Base-by-base conservation (phyloP, 2,888 invertebrate genomes). In the Standfussiana lucernea region DNA sequence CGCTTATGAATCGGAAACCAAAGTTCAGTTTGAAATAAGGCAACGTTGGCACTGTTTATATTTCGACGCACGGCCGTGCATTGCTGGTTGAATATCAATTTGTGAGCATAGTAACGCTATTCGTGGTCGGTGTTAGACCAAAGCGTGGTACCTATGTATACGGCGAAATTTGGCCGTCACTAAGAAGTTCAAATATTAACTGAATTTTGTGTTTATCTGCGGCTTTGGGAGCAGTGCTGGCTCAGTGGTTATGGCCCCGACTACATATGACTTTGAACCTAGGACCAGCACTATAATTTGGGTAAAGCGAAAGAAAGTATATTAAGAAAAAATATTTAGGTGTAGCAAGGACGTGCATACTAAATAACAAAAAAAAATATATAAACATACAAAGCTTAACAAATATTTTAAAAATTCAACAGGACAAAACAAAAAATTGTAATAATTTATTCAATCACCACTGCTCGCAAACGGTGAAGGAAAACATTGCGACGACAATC, bases 21-120 rank as follows among this genome's bases (percentile, higher is more conserved):
- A 89, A 90, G 89, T 90, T 90, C 85, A 88, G 89, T 90, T 89
- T 86, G 88, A 88, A 89, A 91, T 90, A 89, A 86, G 84, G 84
- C 89, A 84, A 87, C 86, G 90, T 91, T 89, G 82, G 84, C 83
- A 15, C 86, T 89, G 91, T 91, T 93, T 93, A 91, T 90, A 90
- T 92, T 92, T 89, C 91, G 83, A 88, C 89, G 90, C 93, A 93
- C 92, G 92, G 79, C 70, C 75, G 72, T 83, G 85, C 84, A 88
- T 77, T 91, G 93, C 91, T 88, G 77, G 89, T 89, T 91, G 94
- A 94, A 94, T 94, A 93, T 92, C 92, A 94, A 94, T 93, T 93
- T 91, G 90, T 86, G 85, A 91, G 90, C 89, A 87, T 69, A 87
- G 79, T 85, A 78, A 86, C 75, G 82, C 72, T 72, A 85, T 81